Base-by-base conservation (phyloP, 2,888 invertebrate genomes). In the Eulithis prunata region DNA sequence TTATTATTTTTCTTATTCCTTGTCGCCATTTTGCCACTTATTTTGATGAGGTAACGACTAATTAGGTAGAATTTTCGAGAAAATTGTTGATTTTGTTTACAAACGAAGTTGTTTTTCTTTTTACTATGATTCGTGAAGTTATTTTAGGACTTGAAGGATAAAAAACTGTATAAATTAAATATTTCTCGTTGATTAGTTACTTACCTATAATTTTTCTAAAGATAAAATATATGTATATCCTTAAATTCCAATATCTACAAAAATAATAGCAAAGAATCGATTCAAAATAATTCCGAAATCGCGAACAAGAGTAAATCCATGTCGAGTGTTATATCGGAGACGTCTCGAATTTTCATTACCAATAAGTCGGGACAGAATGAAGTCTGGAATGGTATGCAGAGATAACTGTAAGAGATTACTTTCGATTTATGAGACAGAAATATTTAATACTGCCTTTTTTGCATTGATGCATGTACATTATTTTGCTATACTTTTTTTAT, bases 291-390 rank as follows among this genome's bases (percentile, higher is more conserved):
- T 67, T 69, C 57, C 59, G 36, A 13, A 61, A 66, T 59, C 52
- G 12, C 56, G 43, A 68, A 60, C 49, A 69, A 51, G 59, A 62
- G 66, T 66, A 70, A 71, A 71, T 71, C 69, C 60, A 59, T 49
- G 66, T 57, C 67, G 62, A 66, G 69, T 55, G 65, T 49, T 46
- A 8, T 49, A 66, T 65, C 36, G 36, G 56, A 66, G 57, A 66
- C 63, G 64, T 68, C 68, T 71, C 68, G 62, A 70, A 70, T 73
- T 73, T 73, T 73, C 72, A 72, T 71, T 69, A 68, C 56, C 59
- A 73, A 66, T 69, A 69, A 67, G 64, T 58, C 64, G 60, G 41
- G 53, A 53, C 57, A 45, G 53, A 55, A 66, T 65, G 61, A 45
- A 53, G 63, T 62, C 57, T 66, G 56, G 13, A 14, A 45, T 32